Evolutionary conservation across 1,140 invertebrate genomes (phyloP), one percentile per base, ranked within the genome.

Genomic region (Drosophila tropicalis): DNA sequence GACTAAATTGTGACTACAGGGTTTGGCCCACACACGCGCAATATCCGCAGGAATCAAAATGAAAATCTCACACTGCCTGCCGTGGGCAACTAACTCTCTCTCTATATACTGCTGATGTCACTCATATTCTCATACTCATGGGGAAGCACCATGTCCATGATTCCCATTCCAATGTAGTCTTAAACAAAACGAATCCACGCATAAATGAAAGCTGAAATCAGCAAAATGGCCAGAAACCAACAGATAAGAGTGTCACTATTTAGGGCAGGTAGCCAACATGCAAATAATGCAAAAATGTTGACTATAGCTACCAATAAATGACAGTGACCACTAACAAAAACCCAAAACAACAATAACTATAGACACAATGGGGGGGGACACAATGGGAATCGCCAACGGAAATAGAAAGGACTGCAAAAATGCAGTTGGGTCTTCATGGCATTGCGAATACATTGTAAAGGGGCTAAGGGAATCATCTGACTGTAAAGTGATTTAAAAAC

Each of bases 321-420:
- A 72, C 79, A 83, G 68, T 77, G 83, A 70, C 84, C 62, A 84
- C 70, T 70, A 40, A 41, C 51, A 72, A 77, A 79, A 86, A 86
- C 68, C 10, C 9, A 79, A 60, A 66, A 61, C 29, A 56, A 57
- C 60, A 32, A 60, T 9, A 19, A 22, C 32, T 34, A 5, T 7
- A 9, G 9, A 1, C 7, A 9, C 15, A 13, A 10, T 1, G 22
- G 22, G 9, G 22, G 22, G 22, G 0, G 1, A 36, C 34, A 36
- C 34, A 36, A 36, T 36, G 34, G 34, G 12, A 10, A n/a, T 1
- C 17, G 62, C 44, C 10, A 5, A 5, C 3, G 1, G 1, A 34
- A 6, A 78, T 67, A 67, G 66, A 22, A 36, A 72, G 65, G 41
- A 58, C 56, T 68, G 58, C 64, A 44, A 51, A 39, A 60, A 60